Evolutionary conservation across 2,888 invertebrate genomes (phyloP).

Genomic region (Luffia ferchaultella): DNA sequence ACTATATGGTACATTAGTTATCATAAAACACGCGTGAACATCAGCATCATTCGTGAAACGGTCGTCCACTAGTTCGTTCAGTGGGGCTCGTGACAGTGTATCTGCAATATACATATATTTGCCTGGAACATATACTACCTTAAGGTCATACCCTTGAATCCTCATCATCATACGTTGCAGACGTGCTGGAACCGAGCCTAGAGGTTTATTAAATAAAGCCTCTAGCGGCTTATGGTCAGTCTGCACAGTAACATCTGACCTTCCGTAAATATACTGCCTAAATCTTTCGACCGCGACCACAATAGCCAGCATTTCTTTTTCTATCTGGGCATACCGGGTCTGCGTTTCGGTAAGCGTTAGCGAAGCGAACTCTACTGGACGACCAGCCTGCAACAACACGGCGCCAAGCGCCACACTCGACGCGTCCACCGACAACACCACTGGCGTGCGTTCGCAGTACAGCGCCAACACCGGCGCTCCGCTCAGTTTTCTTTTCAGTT

Average conservation of each 20-base stretch:
- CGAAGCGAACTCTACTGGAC: conserved; percentile 19
- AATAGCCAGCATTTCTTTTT: conserved; percentile 16
- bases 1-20: no score
- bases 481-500: conserved; percentile 10
- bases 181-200: conserved; percentile 13
- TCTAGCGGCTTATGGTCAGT: conserved; percentile 23
- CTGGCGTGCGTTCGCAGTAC: conserved; percentile 11
- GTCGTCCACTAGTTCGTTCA: no score
- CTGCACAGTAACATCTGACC: conserved; percentile 13
- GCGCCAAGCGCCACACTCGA: conserved; percentile 13
- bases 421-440: conserved; percentile 12
- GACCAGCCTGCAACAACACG: conserved; percentile 16
- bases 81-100: conserved; percentile 22
- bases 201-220: conserved; percentile 18
- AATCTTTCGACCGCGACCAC: conserved; percentile 12
- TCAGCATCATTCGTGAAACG: no score
- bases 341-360: conserved; percentile 16
- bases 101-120: conserved; percentile 21
- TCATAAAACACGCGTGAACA: no score
- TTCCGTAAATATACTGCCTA: conserved; percentile 3
- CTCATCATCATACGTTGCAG: conserved; percentile 20
- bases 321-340: conserved; percentile 18
- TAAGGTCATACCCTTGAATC: conserved; percentile 19
- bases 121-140: conserved; percentile 18
- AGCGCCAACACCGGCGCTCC: conserved; percentile 12